Conservation (phyloP, 1,140 invertebrate species). For the Planococcus citri region DNA sequence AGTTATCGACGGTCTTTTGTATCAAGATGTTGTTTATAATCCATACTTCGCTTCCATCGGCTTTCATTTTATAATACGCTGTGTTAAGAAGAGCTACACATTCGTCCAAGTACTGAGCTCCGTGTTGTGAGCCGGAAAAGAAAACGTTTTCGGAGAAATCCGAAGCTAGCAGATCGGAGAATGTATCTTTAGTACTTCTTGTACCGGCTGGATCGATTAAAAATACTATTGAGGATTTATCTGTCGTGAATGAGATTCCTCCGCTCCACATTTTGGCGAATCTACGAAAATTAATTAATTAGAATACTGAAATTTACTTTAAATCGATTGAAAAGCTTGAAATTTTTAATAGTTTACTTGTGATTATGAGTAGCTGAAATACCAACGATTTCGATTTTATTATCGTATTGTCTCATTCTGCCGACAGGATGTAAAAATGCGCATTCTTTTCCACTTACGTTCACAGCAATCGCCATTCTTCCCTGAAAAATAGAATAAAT, state of each 20-base stretch:
- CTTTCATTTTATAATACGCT: conserved; percentile 59
- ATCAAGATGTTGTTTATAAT: conserved; percentile 46
- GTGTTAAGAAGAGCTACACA: conserved; percentile 49
- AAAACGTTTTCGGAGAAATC: conserved; percentile 70
- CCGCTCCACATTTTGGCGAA: conserved; percentile 85
- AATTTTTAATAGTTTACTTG: conserved; percentile 39
- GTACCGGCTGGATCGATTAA: conserved; percentile 73
- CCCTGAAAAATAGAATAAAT: conserved; percentile 37
- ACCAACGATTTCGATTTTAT: conserved; percentile 66
- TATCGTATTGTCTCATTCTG: conserved; percentile 66
- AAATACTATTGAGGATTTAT: conserved; percentile 69
- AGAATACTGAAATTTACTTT: neutral
- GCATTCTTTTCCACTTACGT: conserved; percentile 52
- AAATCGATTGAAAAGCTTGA: neutral
- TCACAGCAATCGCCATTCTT: conserved; percentile 60
- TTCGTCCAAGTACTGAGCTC: conserved; percentile 52
- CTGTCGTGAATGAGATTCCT: conserved; percentile 71
- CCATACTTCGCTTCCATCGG: conserved; percentile 69
- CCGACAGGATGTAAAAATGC: conserved; percentile 71
- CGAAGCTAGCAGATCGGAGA: conserved; percentile 57
- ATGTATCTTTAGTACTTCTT: conserved; percentile 68
- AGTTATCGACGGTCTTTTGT: conserved; percentile 41
- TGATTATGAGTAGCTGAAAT: conserved; percentile 54
- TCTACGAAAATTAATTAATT: conserved; percentile 33
- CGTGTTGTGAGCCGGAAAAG: conserved; percentile 57